Conservation (phyloP, 2,113 vertebrate species). For the Xiphorhynchus elegans region DNA sequence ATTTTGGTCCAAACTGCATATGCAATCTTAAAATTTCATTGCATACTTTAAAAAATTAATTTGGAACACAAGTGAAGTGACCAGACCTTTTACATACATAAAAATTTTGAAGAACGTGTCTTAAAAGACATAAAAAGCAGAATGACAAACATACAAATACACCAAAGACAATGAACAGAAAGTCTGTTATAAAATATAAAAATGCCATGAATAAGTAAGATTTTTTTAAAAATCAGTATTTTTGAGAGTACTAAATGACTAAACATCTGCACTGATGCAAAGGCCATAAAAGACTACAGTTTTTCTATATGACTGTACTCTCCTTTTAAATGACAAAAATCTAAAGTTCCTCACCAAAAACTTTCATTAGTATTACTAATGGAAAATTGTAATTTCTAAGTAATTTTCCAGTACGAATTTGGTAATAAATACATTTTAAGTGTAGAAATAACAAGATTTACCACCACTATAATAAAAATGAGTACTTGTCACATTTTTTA, state of each 20-base stretch:
- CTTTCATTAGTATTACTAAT: neutral
- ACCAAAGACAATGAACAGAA: neutral
- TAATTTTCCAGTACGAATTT: neutral
- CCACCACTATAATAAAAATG: neutral
- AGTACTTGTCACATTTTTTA: neutral
- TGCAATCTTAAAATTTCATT: neutral
- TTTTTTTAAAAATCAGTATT: neutral
- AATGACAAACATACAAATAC: neutral
- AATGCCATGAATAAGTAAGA: neutral
- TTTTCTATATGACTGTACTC: neutral
- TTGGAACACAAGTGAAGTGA: neutral
- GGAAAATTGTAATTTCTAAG: neutral
- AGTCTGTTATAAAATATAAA: neutral
- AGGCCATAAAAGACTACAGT: neutral
- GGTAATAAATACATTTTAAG: neutral
- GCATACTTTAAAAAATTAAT: neutral
- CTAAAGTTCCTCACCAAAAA: neutral
- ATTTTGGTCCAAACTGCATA: neutral
- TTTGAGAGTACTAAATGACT: neutral
- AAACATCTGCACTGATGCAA: neutral
- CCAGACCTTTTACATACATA: neutral
- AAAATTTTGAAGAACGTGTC: neutral
- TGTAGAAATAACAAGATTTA: neutral
- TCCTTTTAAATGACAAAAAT: neutral
- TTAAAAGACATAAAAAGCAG: neutral